Conservation (phyloP, 2,113 vertebrate genomes). For the Campylomormyrus numenius region DNA sequence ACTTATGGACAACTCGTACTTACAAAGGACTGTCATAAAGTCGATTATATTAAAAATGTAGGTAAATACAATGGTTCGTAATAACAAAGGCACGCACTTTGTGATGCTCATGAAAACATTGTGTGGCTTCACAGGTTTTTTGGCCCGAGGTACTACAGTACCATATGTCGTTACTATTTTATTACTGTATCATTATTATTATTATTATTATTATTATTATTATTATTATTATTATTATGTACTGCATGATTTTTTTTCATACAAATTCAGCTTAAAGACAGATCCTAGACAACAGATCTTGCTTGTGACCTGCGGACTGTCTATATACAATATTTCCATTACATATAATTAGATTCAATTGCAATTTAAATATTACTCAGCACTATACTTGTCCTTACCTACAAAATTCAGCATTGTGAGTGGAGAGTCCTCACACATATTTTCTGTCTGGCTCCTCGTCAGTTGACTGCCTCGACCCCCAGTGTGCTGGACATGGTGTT, state of each 20-base stretch:
- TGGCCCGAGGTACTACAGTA: not conserved
- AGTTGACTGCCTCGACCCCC: slow-evolving; percentile 91
- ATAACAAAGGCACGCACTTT: not conserved
- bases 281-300: not conserved
- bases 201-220: not conserved
- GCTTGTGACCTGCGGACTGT: not conserved
- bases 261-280: not conserved
- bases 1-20: not conserved
- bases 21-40: not conserved
- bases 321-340: not conserved
- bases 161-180: not conserved
- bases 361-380: not conserved
- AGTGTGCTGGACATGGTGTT: slow-evolving; percentile 82
- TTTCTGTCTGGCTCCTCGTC: slow-evolving; percentile 14
- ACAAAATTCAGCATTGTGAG: not conserved
- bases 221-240: not conserved
- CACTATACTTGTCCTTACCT: not conserved
- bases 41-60: not conserved
- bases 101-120: not conserved
- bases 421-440: not conserved
- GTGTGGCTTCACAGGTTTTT: not conserved
- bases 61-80: not conserved
- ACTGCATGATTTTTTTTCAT: not conserved
- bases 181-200: not conserved
- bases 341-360: not conserved